Percentiles rank a stretch among this genome's conserved stretches.
phyloP scores from a whole-genome alignment of 1,140 invertebrate genomes.

The Aphelinus atriplicis region DNA sequence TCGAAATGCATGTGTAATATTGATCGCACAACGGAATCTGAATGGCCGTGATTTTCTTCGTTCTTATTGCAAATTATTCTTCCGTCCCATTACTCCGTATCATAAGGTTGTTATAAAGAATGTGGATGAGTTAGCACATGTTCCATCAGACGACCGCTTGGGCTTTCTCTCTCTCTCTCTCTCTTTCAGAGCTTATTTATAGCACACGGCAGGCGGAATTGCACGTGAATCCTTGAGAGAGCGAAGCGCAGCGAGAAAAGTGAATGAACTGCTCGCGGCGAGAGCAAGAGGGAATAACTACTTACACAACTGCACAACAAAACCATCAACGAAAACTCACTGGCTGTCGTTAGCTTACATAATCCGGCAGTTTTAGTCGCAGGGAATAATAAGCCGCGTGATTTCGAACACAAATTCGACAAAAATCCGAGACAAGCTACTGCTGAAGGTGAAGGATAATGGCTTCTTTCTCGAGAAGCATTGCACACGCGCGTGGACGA shows the following conservation, averaged over 20 bases:
- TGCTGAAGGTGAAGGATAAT: neutral
- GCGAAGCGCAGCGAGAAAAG: constrained; percentile 8
- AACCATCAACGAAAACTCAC: constrained; percentile 9
- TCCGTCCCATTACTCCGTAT: too few species aligned
- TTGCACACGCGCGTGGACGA: neutral
- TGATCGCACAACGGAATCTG: too few species aligned
- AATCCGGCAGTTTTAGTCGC: constrained; percentile 19
- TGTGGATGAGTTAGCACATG: too few species aligned
- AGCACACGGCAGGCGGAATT: constrained; percentile 32
- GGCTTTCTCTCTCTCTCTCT: neutral
- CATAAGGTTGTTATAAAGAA: too few species aligned
- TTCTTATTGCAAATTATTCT: too few species aligned
- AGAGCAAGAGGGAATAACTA: constrained; percentile 1
- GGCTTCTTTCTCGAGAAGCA: neutral
- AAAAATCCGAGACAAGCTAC: too few species aligned
- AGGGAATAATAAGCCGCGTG: too few species aligned
- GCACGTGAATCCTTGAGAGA: constrained; percentile 32
- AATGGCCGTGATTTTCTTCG: too few species aligned
- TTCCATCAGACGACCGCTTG: too few species aligned
- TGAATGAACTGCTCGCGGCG: constrained; percentile 22
- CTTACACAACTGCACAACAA: neutral
- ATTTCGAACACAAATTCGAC: too few species aligned
- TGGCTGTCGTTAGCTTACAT: constrained; percentile 22
- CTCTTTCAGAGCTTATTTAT: constrained; percentile 25
- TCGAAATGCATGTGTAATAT: too few species aligned